phyloP scores from a whole-genome alignment of 2,113 vertebrate species.

The Petrocephalus microphthalmus region DNA sequence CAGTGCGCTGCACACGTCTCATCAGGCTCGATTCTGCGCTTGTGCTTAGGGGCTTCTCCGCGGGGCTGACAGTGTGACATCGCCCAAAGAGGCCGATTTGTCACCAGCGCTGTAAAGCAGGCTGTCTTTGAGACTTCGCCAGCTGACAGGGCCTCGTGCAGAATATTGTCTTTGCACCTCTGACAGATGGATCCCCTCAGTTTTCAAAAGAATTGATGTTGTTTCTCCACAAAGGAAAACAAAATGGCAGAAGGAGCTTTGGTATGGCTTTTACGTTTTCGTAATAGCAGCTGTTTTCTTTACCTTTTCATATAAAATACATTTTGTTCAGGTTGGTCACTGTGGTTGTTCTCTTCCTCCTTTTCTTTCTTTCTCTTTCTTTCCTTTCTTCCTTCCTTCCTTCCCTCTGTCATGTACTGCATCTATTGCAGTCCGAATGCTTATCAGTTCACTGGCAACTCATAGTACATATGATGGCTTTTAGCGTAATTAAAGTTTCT shows the following conservation, averaged over 20 bases:
- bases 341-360: not conserved
- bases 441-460: not conserved
- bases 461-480: not conserved
- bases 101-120: not conserved
- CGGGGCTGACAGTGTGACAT: not conserved
- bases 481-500: not conserved
- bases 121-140: conserved; percentile 1
- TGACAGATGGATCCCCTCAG: not conserved
- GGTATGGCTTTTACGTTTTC: not conserved
- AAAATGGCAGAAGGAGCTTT: not conserved
- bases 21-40: not conserved
- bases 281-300: not conserved
- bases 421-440: not conserved
- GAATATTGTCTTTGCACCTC: conserved; percentile 2
- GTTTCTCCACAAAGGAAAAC: not conserved
- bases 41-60: not conserved
- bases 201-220: conserved; percentile 4
- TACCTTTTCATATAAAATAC: not conserved
- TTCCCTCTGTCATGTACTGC: not conserved
- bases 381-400: not conserved
- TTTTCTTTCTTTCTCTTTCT: not conserved
- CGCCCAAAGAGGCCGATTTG: not conserved
- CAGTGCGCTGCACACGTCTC: not conserved
- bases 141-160: not conserved
- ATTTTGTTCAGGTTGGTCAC: not conserved